A percentile compares a stretch with the other conserved stretches of the same genome.
These are phyloP conservation scores for Scolanthus callimorphus DNA, from an alignment of 92 coral and sea anemone species.

Conservation along the genomic window DNA sequence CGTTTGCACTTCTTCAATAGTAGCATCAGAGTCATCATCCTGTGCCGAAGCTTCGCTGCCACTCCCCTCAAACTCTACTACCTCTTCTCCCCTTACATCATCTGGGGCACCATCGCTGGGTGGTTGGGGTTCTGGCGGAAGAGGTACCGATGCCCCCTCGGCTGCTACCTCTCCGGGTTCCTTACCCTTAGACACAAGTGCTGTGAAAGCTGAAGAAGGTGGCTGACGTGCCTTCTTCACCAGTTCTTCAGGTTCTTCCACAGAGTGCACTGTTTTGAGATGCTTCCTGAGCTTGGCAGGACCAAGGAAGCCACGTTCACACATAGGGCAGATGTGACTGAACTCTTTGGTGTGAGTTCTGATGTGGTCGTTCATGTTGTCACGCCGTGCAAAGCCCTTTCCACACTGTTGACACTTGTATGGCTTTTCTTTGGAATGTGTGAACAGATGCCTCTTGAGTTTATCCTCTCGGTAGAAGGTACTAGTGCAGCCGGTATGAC, in stretches of 20 bases:
- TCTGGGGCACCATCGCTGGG: constrained; percentile 7
- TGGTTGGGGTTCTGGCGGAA: constrained; percentile 2
- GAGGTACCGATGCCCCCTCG: background rate
- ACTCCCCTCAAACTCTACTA: background rate
- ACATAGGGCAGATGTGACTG: constrained; percentile 75
- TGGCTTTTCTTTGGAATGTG: constrained; percentile 97
- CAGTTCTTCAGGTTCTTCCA: constrained; percentile 13
- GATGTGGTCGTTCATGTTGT: constrained; percentile 90
- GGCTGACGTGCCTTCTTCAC: constrained; percentile 25
- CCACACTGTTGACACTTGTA: constrained; percentile 90
- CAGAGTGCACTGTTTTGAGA: constrained; percentile 54
- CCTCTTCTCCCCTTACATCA: background rate
- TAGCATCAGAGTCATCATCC: background rate
- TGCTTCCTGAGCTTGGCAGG: constrained; percentile 91
- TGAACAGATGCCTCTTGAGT: constrained; percentile 91
- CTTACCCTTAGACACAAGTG: background rate
- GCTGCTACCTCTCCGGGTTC: background rate
- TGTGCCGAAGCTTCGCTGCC: background rate
- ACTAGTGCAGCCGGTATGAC: constrained; percentile 94
- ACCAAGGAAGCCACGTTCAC: constrained; percentile 91
- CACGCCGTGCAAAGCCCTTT: constrained; percentile 91
- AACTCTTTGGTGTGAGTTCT: constrained; percentile 87
- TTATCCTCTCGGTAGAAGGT: constrained; percentile 98
- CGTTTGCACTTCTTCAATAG: background rate
- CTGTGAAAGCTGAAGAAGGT: background rate